Percentiles rank a stretch among this genome's conserved stretches.
Conservation (phyloP, 2,888 invertebrate genomes). For the Glyphotaelius pellucidus region DNA sequence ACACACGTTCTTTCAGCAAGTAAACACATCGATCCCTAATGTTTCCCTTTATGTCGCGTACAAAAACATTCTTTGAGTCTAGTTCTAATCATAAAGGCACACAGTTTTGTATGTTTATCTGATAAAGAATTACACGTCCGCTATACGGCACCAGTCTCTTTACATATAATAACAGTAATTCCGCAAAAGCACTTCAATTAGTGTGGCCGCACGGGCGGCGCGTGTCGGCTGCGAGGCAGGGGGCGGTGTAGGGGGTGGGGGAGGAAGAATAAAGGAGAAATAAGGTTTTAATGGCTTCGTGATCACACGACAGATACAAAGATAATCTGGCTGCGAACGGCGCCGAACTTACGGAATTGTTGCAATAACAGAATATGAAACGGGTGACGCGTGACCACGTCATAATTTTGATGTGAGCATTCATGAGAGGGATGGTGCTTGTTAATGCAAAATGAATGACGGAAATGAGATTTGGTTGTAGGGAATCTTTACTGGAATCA, state of each 20-base stretch:
- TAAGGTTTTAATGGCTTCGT: slow-evolving; percentile 64
- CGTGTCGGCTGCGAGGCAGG: slow-evolving; percentile 44
- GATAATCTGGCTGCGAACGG: slow-evolving; percentile 54
- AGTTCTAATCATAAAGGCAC: slow-evolving; percentile 62
- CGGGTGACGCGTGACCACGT: slow-evolving; percentile 4
- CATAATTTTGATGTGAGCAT: slow-evolving; percentile 4
- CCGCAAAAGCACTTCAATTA: slow-evolving; percentile 67
- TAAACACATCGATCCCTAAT: slow-evolving; percentile 55
- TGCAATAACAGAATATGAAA: slow-evolving; percentile 33
- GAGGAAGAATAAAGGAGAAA: slow-evolving; percentile 50
- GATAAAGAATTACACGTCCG: slow-evolving; percentile 63
- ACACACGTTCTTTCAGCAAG: background rate
- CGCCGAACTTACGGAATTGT: slow-evolving; percentile 7
- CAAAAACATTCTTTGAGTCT: slow-evolving; percentile 59
- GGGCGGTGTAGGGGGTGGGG: slow-evolving; percentile 9
- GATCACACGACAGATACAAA: slow-evolving; percentile 59
- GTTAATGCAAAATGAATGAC: background rate
- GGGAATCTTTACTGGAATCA: background rate
- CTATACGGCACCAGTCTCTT: slow-evolving; percentile 57
- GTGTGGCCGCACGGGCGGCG: slow-evolving; percentile 63
- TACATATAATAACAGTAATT: slow-evolving; percentile 65
- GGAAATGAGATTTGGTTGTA: background rate
- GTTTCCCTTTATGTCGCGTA: slow-evolving; percentile 53
- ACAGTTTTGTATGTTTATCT: slow-evolving; percentile 59
- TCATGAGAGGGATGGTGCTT: background rate